These are phyloP conservation scores for Lepidocyrtoides sp. DNA, from an alignment of 2,888 invertebrate genomes.

Conservation along the genomic window DNA sequence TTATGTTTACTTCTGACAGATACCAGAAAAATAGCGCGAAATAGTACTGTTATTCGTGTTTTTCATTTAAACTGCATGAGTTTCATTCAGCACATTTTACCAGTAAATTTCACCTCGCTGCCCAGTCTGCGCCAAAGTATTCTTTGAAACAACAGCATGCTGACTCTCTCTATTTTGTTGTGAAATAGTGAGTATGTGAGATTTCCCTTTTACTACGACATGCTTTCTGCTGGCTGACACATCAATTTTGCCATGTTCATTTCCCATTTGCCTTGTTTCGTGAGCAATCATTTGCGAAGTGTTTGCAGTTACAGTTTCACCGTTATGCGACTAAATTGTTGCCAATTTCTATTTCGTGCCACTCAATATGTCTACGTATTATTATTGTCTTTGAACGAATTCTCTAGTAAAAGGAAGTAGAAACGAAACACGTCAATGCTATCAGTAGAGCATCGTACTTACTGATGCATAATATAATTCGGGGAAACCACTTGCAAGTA, in stretches of 20 bases:
- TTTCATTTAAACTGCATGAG: no score
- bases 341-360: neutral
- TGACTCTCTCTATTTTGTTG: neutral
- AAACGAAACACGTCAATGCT: slow-evolving; percentile 22
- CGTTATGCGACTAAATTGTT: neutral
- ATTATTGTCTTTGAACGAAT: slow-evolving; percentile 11
- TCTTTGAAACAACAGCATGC: no score
- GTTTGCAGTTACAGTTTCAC: neutral
- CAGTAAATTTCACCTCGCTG: no score
- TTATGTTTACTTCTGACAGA: no score
- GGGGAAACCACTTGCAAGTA: neutral
- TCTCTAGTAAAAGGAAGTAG: neutral
- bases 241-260: neutral
- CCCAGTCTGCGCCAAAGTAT: no score
- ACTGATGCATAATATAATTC: slow-evolving; percentile 1
- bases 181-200: neutral
- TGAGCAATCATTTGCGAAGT: neutral
- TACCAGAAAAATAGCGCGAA: no score
- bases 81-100: no score
- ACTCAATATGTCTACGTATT: no score
- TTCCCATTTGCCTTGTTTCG: neutral
- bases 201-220: no score
- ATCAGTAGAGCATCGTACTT: slow-evolving; percentile 6
- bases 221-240: no score
- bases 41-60: no score